Evolutionary conservation across 2,888 invertebrate species (phyloP), one percentile per base, ranked within the genome.

Genomic region (Furcula furcula): DNA sequence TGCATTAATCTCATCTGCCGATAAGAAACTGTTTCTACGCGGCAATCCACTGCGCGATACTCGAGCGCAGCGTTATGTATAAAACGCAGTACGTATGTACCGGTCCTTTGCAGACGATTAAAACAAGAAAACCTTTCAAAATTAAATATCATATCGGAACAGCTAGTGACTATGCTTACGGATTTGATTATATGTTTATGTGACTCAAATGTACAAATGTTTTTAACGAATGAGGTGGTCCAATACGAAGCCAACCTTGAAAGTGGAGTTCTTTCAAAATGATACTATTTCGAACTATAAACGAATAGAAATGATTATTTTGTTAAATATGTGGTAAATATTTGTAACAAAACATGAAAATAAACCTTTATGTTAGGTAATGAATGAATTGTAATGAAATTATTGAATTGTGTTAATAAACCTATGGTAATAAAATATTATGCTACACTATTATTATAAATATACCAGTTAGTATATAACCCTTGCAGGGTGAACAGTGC

Each of bases 251-350:
- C 53, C 55, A 58, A 1, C 53, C 47, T 19, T 54, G n/a, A 1
- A 45, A 9, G 47, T 57, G 0, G 54, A 55, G 30, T 57, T 53
- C 0, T 52, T 46, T 47, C 48, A 62, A 6, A 45, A 48, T 4
- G 40, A 25, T 12, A 47, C 34, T 1, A 42, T 34, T 14, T 42
- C 10, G 20, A 55, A 50, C 3, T 35, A 29, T 1, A 32, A 25
- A 1, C 34, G 11, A 9, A 46, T 25, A 4, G 46, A 41, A 13
- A 33, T 13, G 1, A 18, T 30, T 20, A 50, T 34, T 29, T 44
- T 49, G 5, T 14, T n/a, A 18, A n/a, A n/a, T n/a, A n/a, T n/a
- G n/a, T n/a, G n/a, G n/a, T 25, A 25, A 1, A 25, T 6, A 6
- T 20, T 33, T 1, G 26, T 19, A 26, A 18, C 26, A 13, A 32